phyloP scores from a whole-genome alignment of 2,113 vertebrate species.

The Lota lota region DNA sequence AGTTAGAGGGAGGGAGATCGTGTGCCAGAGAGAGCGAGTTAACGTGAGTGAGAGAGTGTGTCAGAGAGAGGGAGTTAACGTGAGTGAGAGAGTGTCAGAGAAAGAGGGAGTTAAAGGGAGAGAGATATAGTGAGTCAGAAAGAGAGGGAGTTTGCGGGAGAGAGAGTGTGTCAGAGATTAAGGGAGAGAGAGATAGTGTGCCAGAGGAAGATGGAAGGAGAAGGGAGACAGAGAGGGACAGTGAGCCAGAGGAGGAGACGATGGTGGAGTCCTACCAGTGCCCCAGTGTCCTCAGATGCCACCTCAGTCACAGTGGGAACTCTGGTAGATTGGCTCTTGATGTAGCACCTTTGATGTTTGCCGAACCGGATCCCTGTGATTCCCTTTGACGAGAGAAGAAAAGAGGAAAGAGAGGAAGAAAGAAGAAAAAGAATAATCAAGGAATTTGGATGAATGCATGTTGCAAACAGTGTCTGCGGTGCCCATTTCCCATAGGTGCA shows the following conservation, averaged over 20 bases:
- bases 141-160: too few species aligned
- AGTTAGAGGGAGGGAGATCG: too few species aligned
- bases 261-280: conserved; percentile 42
- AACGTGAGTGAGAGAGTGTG: too few species aligned
- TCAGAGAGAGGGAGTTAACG: too few species aligned
- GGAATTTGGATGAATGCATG: conserved; percentile 58
- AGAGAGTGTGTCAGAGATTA: too few species aligned
- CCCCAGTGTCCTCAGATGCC: conserved; percentile 50
- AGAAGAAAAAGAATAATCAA: conserved; percentile 8
- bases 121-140: too few species aligned
- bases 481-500: conserved; percentile 35
- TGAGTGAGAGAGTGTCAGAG: too few species aligned
- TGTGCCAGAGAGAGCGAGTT: too few species aligned
- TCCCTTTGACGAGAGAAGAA: conserved; percentile 67
- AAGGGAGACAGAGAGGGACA: too few species aligned
- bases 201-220: too few species aligned
- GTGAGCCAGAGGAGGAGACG: background rate
- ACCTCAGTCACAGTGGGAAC: conserved; percentile 60
- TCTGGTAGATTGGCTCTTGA: conserved; percentile 72
- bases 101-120: too few species aligned
- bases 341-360: conserved; percentile 78
- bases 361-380: conserved; percentile 76
- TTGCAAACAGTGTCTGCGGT: conserved; percentile 55
- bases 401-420: conserved; percentile 32
- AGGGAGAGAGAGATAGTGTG: too few species aligned